These are phyloP conservation scores for Acheta domesticus DNA, from an alignment of 2,888 invertebrate genomes.

Conservation along the genomic window DNA sequence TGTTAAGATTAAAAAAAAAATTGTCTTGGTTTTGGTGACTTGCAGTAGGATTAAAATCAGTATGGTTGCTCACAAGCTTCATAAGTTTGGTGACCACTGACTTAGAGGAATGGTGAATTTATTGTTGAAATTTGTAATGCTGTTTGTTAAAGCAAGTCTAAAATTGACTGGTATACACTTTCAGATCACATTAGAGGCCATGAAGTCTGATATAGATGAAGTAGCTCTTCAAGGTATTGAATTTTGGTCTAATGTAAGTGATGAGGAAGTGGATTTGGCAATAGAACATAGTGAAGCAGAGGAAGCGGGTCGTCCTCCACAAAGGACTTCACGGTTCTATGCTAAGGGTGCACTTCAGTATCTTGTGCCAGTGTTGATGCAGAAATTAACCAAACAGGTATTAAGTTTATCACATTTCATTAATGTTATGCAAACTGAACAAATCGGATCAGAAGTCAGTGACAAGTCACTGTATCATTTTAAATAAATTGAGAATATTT, in stretches of 20 bases:
- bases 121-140: too few relatives aligned
- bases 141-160: background rate
- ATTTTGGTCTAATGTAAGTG: constrained; percentile 99
- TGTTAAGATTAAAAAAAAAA: too few relatives aligned
- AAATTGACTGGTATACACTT: constrained; percentile 29
- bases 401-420: background rate
- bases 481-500: background rate
- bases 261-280: constrained; percentile 95
- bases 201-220: constrained; percentile 95
- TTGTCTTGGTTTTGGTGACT: too few relatives aligned
- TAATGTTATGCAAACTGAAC: constrained; percentile 59
- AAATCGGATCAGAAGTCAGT: constrained; percentile 25
- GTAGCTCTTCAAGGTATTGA: constrained; percentile 98
- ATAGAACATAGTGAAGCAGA: constrained; percentile 92
- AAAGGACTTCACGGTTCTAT: constrained; percentile 89
- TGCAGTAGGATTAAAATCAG: too few relatives aligned
- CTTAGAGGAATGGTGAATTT: too few relatives aligned
- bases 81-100: too few relatives aligned
- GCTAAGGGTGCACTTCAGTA: constrained; percentile 97
- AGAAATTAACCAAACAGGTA: constrained; percentile 62
- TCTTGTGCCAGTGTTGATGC: constrained; percentile 89
- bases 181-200: constrained; percentile 92
- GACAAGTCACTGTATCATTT: too few relatives aligned
- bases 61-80: too few relatives aligned
- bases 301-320: constrained; percentile 91